Evolutionary conservation across 2,113 vertebrate genomes (phyloP), one percentile per base, ranked within the genome.

Genomic region (Bostrychus sinensis): DNA sequence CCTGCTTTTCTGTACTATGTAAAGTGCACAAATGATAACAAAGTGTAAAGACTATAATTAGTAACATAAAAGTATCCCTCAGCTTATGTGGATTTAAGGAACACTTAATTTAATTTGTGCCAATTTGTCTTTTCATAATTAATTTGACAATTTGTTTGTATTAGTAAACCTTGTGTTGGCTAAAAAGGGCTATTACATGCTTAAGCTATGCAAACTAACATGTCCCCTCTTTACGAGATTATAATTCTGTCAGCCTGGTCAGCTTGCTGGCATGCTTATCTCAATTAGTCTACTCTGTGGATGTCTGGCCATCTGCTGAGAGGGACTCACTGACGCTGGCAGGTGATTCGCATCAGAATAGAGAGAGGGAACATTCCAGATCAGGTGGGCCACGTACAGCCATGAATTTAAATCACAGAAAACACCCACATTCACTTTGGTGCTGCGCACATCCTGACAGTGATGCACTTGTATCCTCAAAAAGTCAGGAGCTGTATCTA

Each of bases 301-400:
- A 83, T 72, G 84, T 87, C 84, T 84, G 78, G 86, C 82, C 85
- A 89, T 89, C 87, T 89, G 85, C 85, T 87, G 76, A 77, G 81
- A 41, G 38, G 58, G 43, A 70, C 60, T 71, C 75, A 58, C 20
- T 59, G 62, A 66, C 50, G 28, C 70, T 56, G 2, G 10, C 80
- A 89, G 75, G 82, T 84, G 70, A 85, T 70, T 71, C 51, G 51
- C 82, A 75, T 68, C 68, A 68, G 68, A 81, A 72, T 70, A 69
- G 77, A 78, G 77, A 78, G 66, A 42, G 59, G 75, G 82, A 88
- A 83, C 67, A 56, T 90, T 86, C 78, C 58, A 65, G 76, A 82
- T 79, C 72, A 81, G 76, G 81, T 78, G 72, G 77, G 79, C 65
- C 23, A 74, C 32, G 48, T 65, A 81, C 71, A 74, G 66, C 67